These are phyloP conservation scores for Aethina tumida DNA, from an alignment of 1,140 invertebrate species.

Conservation along the genomic window DNA sequence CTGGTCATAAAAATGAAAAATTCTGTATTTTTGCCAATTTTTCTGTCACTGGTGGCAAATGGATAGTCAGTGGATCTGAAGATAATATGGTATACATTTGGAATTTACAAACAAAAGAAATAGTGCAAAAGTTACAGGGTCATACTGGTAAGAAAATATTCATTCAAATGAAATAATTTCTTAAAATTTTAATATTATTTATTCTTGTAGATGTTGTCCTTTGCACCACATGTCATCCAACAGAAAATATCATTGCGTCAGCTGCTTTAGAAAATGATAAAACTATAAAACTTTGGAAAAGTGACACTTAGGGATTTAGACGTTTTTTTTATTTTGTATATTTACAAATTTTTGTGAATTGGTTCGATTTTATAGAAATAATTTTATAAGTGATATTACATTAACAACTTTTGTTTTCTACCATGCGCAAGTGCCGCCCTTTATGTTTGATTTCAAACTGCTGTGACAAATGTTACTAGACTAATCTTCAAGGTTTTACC, in stretches of 20 bases:
- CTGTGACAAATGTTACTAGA: too few species aligned
- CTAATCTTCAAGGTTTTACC: too few species aligned
- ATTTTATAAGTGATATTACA: too few species aligned
- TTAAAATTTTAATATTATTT: slow-evolving; percentile 6
- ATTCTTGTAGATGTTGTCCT: slow-evolving; percentile 81
- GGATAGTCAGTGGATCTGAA: slow-evolving; percentile 99
- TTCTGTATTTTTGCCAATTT: slow-evolving; percentile 99
- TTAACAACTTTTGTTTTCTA: too few species aligned
- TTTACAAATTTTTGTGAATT: too few species aligned
- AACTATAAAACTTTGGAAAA: slow-evolving; percentile 98
- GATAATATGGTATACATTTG: slow-evolving; percentile 99
- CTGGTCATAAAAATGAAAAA: slow-evolving; percentile 97
- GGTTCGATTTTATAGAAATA: too few species aligned
- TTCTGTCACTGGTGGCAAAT: slow-evolving; percentile 99
- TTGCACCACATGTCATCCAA: slow-evolving; percentile 97
- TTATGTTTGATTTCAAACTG: too few species aligned
- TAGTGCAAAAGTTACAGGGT: slow-evolving; percentile 94
- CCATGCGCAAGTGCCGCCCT: too few species aligned
- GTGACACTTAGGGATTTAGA: slow-evolving; percentile 60
- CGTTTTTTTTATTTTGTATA: too few species aligned
- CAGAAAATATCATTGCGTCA: slow-evolving; percentile 98
- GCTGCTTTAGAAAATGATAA: slow-evolving; percentile 98
- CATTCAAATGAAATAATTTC: slow-evolving; percentile 3
- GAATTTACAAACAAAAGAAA: slow-evolving; percentile 99
- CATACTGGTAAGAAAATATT: slow-evolving; percentile 71